phyloP scores from a whole-genome alignment of 2,113 vertebrate species.

The Siniperca knerii region DNA sequence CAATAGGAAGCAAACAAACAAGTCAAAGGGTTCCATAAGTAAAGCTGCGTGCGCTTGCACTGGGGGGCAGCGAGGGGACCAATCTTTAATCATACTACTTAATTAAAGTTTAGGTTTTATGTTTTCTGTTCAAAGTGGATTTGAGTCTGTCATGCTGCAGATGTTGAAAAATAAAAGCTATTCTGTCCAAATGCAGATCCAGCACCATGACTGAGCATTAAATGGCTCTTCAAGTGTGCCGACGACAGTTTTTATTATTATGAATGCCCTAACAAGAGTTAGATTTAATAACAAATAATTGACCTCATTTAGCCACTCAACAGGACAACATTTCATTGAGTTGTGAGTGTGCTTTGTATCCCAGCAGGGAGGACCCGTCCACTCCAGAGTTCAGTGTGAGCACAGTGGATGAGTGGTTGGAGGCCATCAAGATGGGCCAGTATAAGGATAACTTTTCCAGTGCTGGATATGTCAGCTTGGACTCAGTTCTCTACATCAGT shows the following conservation, averaged over 20 bases:
- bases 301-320: constrained; percentile 21
- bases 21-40: constrained; percentile 17
- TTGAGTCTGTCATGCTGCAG: constrained; percentile 17
- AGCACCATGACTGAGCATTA: constrained; percentile 16
- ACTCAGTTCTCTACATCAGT: constrained; percentile 87
- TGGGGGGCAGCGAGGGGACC: not conserved
- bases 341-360: constrained; percentile 51
- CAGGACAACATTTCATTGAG: constrained; percentile 28
- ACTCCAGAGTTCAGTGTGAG: constrained; percentile 85
- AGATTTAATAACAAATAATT: not conserved
- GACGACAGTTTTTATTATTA: not conserved
- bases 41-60: not conserved
- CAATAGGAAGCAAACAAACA: constrained; percentile 22
- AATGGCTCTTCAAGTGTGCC: constrained; percentile 1
- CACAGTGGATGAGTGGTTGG: constrained; percentile 88
- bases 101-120: constrained; percentile 29
- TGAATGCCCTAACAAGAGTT: not conserved
- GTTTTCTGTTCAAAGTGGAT: constrained; percentile 20
- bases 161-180: constrained; percentile 18
- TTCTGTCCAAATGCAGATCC: constrained; percentile 19
- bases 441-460: constrained; percentile 88
- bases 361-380: constrained; percentile 83
- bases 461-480: constrained; percentile 87
- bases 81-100: constrained; percentile 46
- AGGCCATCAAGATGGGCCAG: constrained; percentile 88